phyloP scores from a whole-genome alignment of 2,113 vertebrate genomes.

The Callithrix jacchus region DNA sequence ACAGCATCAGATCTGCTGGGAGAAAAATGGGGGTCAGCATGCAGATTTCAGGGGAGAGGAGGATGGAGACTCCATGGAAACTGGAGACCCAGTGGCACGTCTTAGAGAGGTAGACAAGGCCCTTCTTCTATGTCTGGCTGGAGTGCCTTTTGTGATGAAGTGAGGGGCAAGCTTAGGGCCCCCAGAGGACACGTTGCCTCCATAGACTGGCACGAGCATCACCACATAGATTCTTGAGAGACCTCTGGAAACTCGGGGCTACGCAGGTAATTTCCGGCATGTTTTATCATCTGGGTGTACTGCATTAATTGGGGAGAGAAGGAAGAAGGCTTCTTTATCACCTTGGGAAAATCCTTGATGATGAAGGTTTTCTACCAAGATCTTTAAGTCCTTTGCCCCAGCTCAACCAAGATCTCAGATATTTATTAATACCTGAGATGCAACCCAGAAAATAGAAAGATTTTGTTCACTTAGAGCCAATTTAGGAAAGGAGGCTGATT shows the following conservation, averaged over 20 bases:
- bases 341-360: neutral
- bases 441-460: neutral
- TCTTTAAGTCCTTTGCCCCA: neutral
- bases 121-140: neutral
- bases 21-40: neutral
- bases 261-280: neutral
- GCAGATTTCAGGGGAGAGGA: neutral
- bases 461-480: neutral
- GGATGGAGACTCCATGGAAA: neutral
- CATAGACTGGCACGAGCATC: accelerated
- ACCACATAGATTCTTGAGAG: neutral
- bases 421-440: neutral
- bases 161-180: neutral
- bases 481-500: neutral
- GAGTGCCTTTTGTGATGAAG: neutral
- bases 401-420: too few species aligned
- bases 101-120: neutral
- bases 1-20: neutral
- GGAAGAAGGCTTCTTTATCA: neutral
- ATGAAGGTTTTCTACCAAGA: neutral
- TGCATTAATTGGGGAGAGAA: neutral
- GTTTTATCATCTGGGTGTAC: neutral
- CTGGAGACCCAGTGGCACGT: neutral
- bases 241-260: neutral
- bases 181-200: accelerated